Conservation (phyloP, 2,888 invertebrate species). For the Byasa hedistus region DNA sequence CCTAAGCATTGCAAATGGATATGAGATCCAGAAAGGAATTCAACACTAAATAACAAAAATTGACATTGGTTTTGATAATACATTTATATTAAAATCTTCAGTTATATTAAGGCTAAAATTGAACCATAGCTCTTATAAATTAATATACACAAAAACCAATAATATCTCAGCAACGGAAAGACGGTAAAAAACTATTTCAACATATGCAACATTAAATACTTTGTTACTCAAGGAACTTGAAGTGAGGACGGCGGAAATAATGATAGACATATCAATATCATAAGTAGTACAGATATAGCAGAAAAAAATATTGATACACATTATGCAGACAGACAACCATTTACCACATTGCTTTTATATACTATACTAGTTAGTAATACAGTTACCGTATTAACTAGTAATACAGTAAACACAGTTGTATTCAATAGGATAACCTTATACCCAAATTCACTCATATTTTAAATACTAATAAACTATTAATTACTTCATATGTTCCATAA, state of each 20-base stretch:
- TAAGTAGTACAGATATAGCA: neutral
- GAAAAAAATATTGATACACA: constrained; percentile 29
- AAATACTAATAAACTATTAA: constrained; percentile 18
- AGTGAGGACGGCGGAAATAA: constrained; percentile 46
- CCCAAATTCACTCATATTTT: constrained; percentile 10
- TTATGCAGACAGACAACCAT: constrained; percentile 5
- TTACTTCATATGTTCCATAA: constrained; percentile 19
- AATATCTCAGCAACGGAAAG: too few species aligned
- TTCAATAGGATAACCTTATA: constrained; percentile 26
- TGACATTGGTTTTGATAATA: too few species aligned
- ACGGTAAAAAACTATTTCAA: neutral
- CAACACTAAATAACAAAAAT: too few species aligned
- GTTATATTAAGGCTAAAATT: too few species aligned
- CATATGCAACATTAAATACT: constrained; percentile 20
- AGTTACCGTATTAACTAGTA: too few species aligned
- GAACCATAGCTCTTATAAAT: too few species aligned
- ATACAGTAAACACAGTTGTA: neutral
- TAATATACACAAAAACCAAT: too few species aligned
- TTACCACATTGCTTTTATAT: constrained; percentile 13
- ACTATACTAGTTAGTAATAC: too few species aligned
- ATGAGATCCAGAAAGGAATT: too few species aligned
- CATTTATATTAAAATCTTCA: too few species aligned
- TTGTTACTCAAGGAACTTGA: constrained; percentile 44
- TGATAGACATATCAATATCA: constrained; percentile 27
- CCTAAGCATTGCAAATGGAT: too few species aligned